Conservation (phyloP, 2,113 vertebrate species). For the Chaetodon trifascialis region DNA sequence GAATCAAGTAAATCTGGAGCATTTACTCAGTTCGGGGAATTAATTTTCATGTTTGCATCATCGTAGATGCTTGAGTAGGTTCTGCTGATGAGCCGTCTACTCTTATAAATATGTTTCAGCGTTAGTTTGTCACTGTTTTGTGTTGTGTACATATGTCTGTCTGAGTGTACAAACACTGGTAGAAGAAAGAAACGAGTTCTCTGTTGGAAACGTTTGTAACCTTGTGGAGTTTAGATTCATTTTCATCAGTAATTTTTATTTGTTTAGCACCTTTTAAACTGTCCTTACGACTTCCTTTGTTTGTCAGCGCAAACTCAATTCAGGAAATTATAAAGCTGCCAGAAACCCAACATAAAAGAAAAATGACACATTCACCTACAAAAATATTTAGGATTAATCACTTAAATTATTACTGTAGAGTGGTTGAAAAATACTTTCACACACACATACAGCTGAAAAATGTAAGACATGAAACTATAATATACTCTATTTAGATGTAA, state of each 20-base stretch:
- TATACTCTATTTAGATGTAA: background rate
- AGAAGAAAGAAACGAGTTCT: no score
- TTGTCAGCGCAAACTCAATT: no score
- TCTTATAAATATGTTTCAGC: background rate
- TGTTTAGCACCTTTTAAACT: no score
- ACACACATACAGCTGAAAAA: background rate
- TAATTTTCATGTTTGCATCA: constrained; percentile 4
- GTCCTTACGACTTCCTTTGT: no score
- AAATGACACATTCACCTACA: no score
- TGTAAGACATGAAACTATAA: background rate
- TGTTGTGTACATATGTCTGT: background rate
- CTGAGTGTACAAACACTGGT: background rate
- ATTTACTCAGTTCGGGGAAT: background rate
- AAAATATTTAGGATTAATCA: no score
- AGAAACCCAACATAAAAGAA: no score
- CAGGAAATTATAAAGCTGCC: no score
- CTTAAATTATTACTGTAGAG: background rate
- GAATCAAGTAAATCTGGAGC: background rate
- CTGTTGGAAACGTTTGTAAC: no score
- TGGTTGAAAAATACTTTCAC: background rate
- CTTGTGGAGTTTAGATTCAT: no score
- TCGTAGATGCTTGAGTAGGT: background rate
- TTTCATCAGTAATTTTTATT: no score
- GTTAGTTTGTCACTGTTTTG: background rate
- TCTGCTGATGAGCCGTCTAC: background rate